Evolutionary conservation across 2,113 vertebrate genomes (phyloP).

Genomic region (Rhinoptilus africanus): DNA sequence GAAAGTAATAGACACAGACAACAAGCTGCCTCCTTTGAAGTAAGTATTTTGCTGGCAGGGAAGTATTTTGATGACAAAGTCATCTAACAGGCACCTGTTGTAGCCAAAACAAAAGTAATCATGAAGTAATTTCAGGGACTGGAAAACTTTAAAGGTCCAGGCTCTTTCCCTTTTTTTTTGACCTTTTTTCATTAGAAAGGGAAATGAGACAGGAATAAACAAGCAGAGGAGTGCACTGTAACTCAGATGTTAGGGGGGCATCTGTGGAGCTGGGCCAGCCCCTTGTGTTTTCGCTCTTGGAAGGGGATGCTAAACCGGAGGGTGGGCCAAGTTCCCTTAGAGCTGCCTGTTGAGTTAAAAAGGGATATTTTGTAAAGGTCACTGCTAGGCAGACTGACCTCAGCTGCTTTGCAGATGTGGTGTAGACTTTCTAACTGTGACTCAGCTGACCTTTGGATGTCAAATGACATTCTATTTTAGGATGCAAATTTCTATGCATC

Average conservation of each 20-base stretch:
- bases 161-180: background rate
- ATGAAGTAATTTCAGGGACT: background rate
- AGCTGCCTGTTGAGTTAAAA: background rate
- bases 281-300: background rate
- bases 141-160: background rate
- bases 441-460: background rate
- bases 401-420: background rate
- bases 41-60: background rate
- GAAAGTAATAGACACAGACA: background rate
- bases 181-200: background rate
- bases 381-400: background rate
- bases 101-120: background rate
- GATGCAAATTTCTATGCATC: background rate
- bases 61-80: background rate
- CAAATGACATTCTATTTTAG: background rate
- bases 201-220: background rate
- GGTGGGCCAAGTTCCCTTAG: background rate
- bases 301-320: background rate
- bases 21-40: background rate
- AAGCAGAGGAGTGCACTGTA: background rate
- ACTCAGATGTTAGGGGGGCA: background rate
- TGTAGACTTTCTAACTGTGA: background rate
- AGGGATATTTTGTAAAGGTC: background rate
- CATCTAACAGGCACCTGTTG: background rate
- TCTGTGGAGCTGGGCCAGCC: background rate